Evolutionary conservation across 2,888 invertebrate genomes (phyloP), one percentile per base, ranked within the genome.

Genomic region (Drosophila kambysellisi): DNA sequence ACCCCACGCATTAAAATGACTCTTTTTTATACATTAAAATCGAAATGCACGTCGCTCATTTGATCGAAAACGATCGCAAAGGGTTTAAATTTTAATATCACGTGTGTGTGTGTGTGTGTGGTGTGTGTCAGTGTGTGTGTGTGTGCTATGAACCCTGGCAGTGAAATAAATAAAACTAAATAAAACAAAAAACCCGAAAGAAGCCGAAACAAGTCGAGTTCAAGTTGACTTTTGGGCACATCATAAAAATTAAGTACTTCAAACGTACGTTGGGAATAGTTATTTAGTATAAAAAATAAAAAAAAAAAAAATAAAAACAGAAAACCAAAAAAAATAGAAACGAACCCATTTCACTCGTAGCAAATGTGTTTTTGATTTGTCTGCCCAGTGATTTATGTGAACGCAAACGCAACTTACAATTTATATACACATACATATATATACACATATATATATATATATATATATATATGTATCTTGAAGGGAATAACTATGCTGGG

Each of bases 161-260:
- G 56, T 54, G 62, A 63, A 60, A n/a, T 20, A 63, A 68, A 76
- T 68, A 54, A 67, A 62, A 56, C 15, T 33, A 53, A 66, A 73
- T 7, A 46, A 7, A 20, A 11, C 43, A 62, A 52, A 53, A 66
- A 52, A 51, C 33, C 60, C 53, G 46, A 58, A 67, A 68, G 52
- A 43, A 43, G 43, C 43, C 51, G 53, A 59, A 64, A 59, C 52
- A 72, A 59, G 52, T 78, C 59, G 48, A 67, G 41, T 62, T 70
- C 52, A 64, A 60, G 50, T 73, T 37, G 65, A 46, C 53, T 65
- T 73, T 59, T 66, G 69, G 50, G 54, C 56, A 61, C 33, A 52
- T 67, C 66, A 74, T 89, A 71, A 85, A 89, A 83, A 66, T 72
- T 58, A 70, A 71, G 86, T 89, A 88, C 85, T 75, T 68, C 12